Evolutionary conservation across 2,888 invertebrate genomes (phyloP), one percentile per base, ranked within the genome.

Genomic region (Drosophila demipolita): DNA sequence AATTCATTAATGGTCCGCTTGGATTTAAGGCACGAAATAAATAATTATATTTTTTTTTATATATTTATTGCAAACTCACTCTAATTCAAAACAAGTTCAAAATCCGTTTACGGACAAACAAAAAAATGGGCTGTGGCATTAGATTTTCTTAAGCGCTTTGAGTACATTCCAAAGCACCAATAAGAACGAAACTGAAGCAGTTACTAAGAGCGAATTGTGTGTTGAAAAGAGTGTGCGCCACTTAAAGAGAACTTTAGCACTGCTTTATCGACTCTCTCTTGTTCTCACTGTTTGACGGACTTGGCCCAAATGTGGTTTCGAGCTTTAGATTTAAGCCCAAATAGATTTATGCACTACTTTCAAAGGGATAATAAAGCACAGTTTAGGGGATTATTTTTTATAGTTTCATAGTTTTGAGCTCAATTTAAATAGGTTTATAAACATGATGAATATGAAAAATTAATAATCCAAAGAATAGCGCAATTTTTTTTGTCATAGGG

Each of bases 81-180:
- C n/a, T n/a, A n/a, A 53, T 23, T 36, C 6, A 2, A 36, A 26
- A 7, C 26, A 36, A 38, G n/a, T 15, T 4, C 2, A 1, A 45
- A 53, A 62, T 57, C 36, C 23, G 32, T 29, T 26, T 49, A 36
- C n/a, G 35, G 35, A 33, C 20, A 50, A 36, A 40, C 49, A 35
- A 62, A 74, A 45, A 78, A 73, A 71, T 73, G 82, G 79, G 80
- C 60, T 69, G 82, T 71, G 63, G n/a, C 71, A 68, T 65, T 79
- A 53, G 55, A 40, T 45, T 73, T 65, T 50, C 54, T 68, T 65
- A 29, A 40, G 60, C 48, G 45, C 59, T 12, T 49, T 35, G 48
- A 42, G 63, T 60, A 48, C 2, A 12, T 33, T 12, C 26, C 40
- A 49, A 82, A 76, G 73, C 82, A 78, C 79, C 80, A 82, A 80